Conservation (phyloP, 2,888 invertebrate species). For the Unio pictorum region DNA sequence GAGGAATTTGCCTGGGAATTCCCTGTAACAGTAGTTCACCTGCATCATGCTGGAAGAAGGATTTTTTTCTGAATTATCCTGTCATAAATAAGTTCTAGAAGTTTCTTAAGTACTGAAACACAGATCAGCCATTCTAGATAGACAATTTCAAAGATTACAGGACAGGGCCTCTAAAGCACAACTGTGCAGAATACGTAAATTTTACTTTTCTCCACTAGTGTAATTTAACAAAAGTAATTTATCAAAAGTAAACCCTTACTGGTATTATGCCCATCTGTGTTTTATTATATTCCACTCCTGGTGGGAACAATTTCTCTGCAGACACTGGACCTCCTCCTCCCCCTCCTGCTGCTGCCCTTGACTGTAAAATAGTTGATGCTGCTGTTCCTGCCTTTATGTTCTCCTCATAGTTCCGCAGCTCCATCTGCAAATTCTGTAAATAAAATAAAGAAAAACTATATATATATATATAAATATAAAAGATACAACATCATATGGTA, state of each 20-base stretch:
- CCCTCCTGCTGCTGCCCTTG: slow-evolving; percentile 13
- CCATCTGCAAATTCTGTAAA: slow-evolving; percentile 78
- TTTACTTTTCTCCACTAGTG: neutral
- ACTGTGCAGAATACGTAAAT: neutral
- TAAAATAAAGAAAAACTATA: neutral
- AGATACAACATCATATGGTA: too few species aligned
- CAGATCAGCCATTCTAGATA: neutral
- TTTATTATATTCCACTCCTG: slow-evolving; percentile 41
- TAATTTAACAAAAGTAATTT: slow-evolving; percentile 2
- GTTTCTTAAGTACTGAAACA: too few species aligned
- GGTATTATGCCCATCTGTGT: slow-evolving; percentile 67
- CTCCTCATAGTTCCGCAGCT: slow-evolving; percentile 86
- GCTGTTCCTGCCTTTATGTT: slow-evolving; percentile 67
- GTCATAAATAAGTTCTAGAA: too few species aligned
- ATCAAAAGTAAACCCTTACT: slow-evolving; percentile 41
- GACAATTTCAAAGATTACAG: neutral
- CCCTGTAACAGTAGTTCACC: too few species aligned
- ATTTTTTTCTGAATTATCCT: too few species aligned
- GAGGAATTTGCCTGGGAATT: too few species aligned
- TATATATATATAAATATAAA: too few species aligned
- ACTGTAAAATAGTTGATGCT: slow-evolving; percentile 18
- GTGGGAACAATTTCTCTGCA: slow-evolving; percentile 44
- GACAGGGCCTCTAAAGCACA: slow-evolving; percentile 2
- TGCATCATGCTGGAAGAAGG: too few species aligned
- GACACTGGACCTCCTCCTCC: slow-evolving; percentile 34